Conservation (phyloP, 2,888 invertebrate species). For the Slavum lentiscoides region DNA sequence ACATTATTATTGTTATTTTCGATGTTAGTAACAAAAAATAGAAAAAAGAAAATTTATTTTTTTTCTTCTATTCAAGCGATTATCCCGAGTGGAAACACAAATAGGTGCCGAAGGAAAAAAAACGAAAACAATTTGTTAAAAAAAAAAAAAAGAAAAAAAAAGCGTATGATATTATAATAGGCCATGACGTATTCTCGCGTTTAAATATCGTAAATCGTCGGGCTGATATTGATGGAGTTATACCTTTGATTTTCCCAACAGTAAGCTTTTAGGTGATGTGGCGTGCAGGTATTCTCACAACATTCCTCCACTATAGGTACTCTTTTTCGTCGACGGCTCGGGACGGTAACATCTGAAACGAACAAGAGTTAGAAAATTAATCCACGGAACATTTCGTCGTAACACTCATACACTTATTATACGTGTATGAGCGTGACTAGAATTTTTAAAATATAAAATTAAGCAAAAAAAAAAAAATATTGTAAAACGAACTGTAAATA, state of each 20-base stretch:
- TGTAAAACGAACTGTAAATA: no score
- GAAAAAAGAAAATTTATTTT: no score
- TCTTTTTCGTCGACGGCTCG: conserved; percentile 48
- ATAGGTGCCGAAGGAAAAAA: no score
- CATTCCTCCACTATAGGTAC: conserved; percentile 53
- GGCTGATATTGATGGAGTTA: neutral
- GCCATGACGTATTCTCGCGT: no score
- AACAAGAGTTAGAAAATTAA: neutral
- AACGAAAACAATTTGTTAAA: no score
- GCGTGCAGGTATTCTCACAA: conserved; percentile 53
- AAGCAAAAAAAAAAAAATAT: no score
- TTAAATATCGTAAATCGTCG: neutral
- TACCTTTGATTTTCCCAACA: conserved; percentile 48
- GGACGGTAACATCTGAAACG: conserved; percentile 43
- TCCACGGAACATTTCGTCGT: no score
- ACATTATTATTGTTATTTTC: neutral
- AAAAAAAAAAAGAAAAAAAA: neutral
- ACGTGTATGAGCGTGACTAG: no score
- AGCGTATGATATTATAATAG: neutral
- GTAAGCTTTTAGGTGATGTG: conserved; percentile 49
- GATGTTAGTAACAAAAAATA: conserved; percentile 1
- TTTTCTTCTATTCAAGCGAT: conserved; percentile 4
- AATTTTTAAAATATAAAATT: no score
- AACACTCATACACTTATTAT: no score
- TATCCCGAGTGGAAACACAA: conserved; percentile 11